Evolutionary conservation across 2,113 vertebrate genomes (phyloP).

Genomic region (Channa maculata): DNA sequence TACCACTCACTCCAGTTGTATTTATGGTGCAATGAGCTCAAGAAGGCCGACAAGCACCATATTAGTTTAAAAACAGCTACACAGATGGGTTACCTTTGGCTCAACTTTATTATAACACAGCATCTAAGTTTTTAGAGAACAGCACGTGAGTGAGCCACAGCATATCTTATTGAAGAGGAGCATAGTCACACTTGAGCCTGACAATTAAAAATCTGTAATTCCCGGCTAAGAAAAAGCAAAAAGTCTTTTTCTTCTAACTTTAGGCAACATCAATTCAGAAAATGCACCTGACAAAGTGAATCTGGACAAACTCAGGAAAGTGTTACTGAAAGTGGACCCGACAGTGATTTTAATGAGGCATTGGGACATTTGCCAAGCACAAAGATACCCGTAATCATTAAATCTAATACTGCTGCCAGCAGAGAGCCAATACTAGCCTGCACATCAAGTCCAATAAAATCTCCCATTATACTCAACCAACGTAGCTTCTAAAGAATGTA

Average conservation of each 20-base stretch:
- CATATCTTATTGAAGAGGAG: neutral
- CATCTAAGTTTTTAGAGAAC: neutral
- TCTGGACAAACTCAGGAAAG: constrained; percentile 13
- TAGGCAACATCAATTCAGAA: constrained; percentile 3
- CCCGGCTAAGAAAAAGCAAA: neutral
- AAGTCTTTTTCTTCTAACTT: neutral
- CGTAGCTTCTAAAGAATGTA: constrained; percentile 12
- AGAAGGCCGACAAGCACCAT: constrained; percentile 60
- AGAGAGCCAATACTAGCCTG: constrained; percentile 29
- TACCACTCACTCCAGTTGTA: constrained; percentile 42
- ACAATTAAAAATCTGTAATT: neutral
- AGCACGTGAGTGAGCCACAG: neutral
- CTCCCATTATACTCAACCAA: constrained; percentile 46
- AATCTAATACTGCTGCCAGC: constrained; percentile 48
- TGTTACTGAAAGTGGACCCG: constrained; percentile 12
- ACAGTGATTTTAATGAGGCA: constrained; percentile 58
- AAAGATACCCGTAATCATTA: constrained; percentile 41
- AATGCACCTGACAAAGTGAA: neutral
- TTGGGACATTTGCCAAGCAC: constrained; percentile 40
- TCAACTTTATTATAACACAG: constrained; percentile 4
- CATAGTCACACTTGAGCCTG: neutral
- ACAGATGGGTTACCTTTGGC: constrained; percentile 53
- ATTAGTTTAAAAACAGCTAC: constrained; percentile 76
- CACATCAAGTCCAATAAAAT: constrained; percentile 59
- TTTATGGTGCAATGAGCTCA: constrained; percentile 64